Evolutionary conservation across 2,888 invertebrate genomes (phyloP), one percentile per base, ranked within the genome.

Genomic region (Dasysyrphus albostriatus): DNA sequence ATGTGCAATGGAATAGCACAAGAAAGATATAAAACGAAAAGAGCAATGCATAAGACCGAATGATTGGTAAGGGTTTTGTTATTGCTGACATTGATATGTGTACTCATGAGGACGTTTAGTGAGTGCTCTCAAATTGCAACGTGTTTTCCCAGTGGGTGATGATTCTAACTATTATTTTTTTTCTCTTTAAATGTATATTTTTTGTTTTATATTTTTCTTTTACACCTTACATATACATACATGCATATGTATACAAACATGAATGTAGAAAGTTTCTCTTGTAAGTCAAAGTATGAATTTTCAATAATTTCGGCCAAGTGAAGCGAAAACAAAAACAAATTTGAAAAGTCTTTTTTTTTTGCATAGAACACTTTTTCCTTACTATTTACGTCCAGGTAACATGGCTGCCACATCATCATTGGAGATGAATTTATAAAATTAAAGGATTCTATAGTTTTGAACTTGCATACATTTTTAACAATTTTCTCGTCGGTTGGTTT

Each of bases 401-500:
- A 51, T 77, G 67, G 59, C 51, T 44, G 44, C 32, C 49, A 49
- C 67, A 49, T 14, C 49, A 9, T 49, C 7, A 37, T 49, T 49
- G 12, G 34, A 19, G 67, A 34, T 3, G 7, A 44, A 47, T 32
- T 24, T 1, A 42, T 29, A 24, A 24, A 39, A 59, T 37, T 10
- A 69, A 58, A 37, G 65, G 65, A 58, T 44, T 79, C 58, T 44
- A 75, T 80, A 58, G 77, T 76, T 81, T 81, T 69, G 73, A 81
- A 75, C 72, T 85, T 85, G 76, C 80, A 85, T 84, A 80, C 76
- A 84, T 80, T 85, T 73, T 84, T 73, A 80, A 85, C 76, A 80
- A 85, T 69, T 85, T 81, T 63, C 14, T n/a, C 44, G 44, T 44
- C 72, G 79, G 79, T 75, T 84, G 65, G 65, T 84, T 75, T 54